Evolutionary conservation across 1,140 invertebrate species (phyloP).

Genomic region (Geopemphigus sp.): DNA sequence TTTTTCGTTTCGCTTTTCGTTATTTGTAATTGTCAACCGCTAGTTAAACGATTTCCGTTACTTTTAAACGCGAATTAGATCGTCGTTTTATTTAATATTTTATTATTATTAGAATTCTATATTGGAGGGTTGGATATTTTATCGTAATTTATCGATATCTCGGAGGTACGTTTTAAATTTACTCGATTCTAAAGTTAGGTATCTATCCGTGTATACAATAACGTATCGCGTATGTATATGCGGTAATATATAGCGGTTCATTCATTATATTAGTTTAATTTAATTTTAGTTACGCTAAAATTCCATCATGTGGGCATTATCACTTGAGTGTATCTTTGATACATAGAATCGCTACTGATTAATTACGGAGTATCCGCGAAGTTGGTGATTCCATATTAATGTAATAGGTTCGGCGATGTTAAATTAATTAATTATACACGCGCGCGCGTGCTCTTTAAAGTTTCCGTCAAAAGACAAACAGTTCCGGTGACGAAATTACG

Average conservation of each 20-base stretch:
- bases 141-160: no score
- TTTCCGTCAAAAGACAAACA: slow-evolving; percentile 8
- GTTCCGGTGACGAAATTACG: background rate
- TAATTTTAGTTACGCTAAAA: slow-evolving; percentile 20
- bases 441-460: slow-evolving; percentile 18
- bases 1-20: no score
- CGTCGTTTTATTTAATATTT: no score
- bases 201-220: background rate
- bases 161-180: background rate
- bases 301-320: background rate
- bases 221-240: background rate
- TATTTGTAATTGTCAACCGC: no score
- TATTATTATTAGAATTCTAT: no score
- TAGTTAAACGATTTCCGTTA: no score
- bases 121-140: no score
- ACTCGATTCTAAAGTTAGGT: slow-evolving; percentile 4
- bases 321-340: slow-evolving; percentile 26
- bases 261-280: slow-evolving; percentile 16
- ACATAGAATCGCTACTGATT: slow-evolving; percentile 22
- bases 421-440: slow-evolving; percentile 11
- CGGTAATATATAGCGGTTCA: background rate
- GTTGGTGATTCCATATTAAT: slow-evolving; percentile 24
- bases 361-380: slow-evolving; percentile 15
- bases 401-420: background rate
- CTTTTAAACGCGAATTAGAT: no score